Percentiles rank a stretch among this genome's conserved stretches.
phyloP scores from a whole-genome alignment of 2,113 vertebrate species.

The Microtus oregoni region DNA sequence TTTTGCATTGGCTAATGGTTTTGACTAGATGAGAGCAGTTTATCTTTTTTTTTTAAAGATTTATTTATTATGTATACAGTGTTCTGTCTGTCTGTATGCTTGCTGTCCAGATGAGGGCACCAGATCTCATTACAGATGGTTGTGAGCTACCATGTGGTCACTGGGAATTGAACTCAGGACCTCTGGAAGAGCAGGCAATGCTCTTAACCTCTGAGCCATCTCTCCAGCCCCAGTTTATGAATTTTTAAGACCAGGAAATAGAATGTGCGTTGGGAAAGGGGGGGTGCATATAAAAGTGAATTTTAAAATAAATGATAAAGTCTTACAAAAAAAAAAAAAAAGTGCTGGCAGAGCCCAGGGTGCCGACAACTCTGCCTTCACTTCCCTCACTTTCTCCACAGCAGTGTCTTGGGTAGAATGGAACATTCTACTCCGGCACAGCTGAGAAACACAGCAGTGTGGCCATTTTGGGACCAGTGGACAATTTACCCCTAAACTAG shows the following conservation, averaged over 20 bases:
- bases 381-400: neutral
- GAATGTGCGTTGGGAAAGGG: neutral
- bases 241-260: neutral
- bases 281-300: neutral
- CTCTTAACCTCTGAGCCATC: no score
- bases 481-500: neutral
- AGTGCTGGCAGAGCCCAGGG: neutral
- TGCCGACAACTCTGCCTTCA: neutral
- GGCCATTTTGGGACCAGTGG: neutral
- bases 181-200: no score
- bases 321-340: neutral
- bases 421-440: neutral
- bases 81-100: no score
- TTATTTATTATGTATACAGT: no score
- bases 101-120: no score
- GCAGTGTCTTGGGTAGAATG: neutral
- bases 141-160: no score
- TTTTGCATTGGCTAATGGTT: neutral
- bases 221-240: neutral
- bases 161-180: no score
- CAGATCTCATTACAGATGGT: no score
- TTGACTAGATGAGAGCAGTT: neutral
- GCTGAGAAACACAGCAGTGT: neutral
- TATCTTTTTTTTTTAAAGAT: neutral
- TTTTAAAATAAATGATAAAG: neutral